A percentile compares a stretch with the other conserved stretches of the same genome.
phyloP scores from a whole-genome alignment of 2,888 invertebrate genomes.

The Caenorhabditis sp. region DNA sequence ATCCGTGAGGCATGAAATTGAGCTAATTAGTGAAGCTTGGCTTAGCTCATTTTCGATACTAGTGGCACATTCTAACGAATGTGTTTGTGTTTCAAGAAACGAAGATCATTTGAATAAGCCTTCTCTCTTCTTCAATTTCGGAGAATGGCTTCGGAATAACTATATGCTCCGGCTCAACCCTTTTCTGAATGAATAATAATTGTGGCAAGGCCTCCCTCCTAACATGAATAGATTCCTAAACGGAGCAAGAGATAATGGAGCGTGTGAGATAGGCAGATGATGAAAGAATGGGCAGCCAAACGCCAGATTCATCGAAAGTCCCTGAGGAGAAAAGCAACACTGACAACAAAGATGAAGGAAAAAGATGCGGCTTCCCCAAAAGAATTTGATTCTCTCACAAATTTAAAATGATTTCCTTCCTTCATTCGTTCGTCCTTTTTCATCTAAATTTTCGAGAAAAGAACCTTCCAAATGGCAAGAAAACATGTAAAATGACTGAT shows the following conservation, averaged over 20 bases:
- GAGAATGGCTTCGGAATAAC: too few species aligned
- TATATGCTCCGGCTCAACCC: not conserved
- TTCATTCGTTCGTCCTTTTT: not conserved
- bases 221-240: slow-evolving; percentile 40
- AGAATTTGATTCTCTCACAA: slow-evolving; percentile 2
- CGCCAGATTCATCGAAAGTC: slow-evolving; percentile 42
- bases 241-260: slow-evolving; percentile 37
- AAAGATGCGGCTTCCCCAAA: slow-evolving; percentile 7
- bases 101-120: too few species aligned
- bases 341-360: slow-evolving; percentile 38
- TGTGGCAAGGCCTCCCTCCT: slow-evolving; percentile 10
- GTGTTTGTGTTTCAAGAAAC: not conserved
- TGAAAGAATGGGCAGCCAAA: slow-evolving; percentile 12
- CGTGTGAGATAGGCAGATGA: slow-evolving; percentile 43
- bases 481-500: slow-evolving; percentile 2
- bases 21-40: slow-evolving; percentile 50
- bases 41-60: slow-evolving; percentile 12
- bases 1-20: slow-evolving; percentile 40
- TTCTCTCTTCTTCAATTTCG: too few species aligned
- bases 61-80: not conserved
- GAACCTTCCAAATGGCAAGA: not conserved
- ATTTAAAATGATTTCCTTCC: not conserved
- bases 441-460: not conserved
- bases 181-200: slow-evolving; percentile 34
- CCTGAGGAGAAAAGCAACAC: slow-evolving; percentile 33